Percentiles rank a stretch among this genome's conserved stretches.
Conservation (phyloP, 2,888 invertebrate genomes). For the Lutraria lutraria region DNA sequence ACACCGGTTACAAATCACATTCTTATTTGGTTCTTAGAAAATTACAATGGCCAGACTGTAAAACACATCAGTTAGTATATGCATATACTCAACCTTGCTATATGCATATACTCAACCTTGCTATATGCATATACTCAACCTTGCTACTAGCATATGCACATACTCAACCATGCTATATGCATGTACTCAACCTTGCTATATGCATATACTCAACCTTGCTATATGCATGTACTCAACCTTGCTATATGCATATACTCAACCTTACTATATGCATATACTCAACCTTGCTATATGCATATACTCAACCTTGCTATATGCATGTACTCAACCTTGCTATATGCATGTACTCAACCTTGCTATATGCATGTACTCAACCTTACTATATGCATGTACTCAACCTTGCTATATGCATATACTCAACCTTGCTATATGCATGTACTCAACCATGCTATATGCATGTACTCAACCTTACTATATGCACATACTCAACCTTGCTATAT, state of each 20-base stretch:
- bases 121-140: too few species aligned
- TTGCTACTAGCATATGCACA: background rate
- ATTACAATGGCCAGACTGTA: constrained; percentile 25
- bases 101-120: background rate
- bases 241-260: background rate
- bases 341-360: background rate
- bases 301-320: background rate
- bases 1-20: constrained; percentile 38
- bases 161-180: background rate
- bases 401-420: background rate
- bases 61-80: background rate
- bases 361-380: background rate
- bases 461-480: background rate
- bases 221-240: background rate
- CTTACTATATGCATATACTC: background rate
- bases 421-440: too few species aligned
- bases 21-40: constrained; percentile 22
- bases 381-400: background rate
- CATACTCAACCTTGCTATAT: background rate
- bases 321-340: background rate
- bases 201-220: background rate
- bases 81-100: background rate
- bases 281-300: background rate
- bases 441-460: background rate
- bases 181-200: background rate